Evolutionary conservation across 92 coral and sea anemone genomes (phyloP), one percentile per base, ranked within the genome.

Genomic region (Phenganax subtilis): DNA sequence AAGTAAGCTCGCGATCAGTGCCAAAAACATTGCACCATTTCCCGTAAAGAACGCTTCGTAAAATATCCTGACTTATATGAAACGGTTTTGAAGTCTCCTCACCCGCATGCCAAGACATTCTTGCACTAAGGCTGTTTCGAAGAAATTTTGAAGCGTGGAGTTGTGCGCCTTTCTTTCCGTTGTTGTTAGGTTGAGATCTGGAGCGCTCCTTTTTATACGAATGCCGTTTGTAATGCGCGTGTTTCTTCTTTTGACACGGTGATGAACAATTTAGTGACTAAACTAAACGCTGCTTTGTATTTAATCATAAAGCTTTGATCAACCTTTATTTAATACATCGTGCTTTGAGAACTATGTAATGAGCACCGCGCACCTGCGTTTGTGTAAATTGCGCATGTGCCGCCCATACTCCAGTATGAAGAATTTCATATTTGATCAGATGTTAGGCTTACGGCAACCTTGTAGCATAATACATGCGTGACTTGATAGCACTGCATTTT

Each of bases 211-310:
- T 66, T 82, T 88, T 82, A 73, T 75, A 84, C 96, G 85, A 87
- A 75, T 87, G 87, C 88, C 87, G 87, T 87, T 89, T 84, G 83
- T 86, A 57, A 75, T 86, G 87, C 87, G 88, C 65, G 79, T 37
- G 90, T 92, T 87, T 85, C 85, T 91, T 71, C 88, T 82, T 76
- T 96, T 90, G 97, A 86, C 77, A 84, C 77, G 62, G 83, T 85
- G 47, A 37, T 76, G 93, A 90, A 96, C 97, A 96, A 96, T 87
- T 78, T 97, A 93, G 82, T 87, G 87, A 93, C 85, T 87, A 96
- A 92, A 92, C 99, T 92, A 96, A 96, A 96, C 89, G 92, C 87
- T 94, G 88, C 97, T 96, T 96, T 96, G 99, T 92, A 92, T 92
- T 96, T 92, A 96, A 96, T 96, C 99, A 96, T 90, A 96, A 88